Base-by-base conservation (phyloP, 2,888 invertebrate species). In the Chalcosyrphus nemorum region DNA sequence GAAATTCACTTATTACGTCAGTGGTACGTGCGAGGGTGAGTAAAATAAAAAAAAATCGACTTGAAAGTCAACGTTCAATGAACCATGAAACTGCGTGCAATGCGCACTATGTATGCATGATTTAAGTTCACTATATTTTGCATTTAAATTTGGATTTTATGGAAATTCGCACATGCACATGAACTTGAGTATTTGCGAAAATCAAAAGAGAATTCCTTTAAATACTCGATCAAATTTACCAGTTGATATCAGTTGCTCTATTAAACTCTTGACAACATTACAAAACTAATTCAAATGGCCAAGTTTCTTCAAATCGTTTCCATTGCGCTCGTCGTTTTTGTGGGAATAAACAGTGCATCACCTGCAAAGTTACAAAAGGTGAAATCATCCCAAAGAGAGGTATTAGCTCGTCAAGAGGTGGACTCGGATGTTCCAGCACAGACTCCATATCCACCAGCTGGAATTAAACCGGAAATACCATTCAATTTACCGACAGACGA, bases 361-460 rank as follows among this genome's bases (percentile, higher is more conserved):
- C 82, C 78, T 6, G 72, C 78, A 4, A 66, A 45, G 50, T 43
- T 78, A 17, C 61, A 68, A 6, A 75, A 17, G 7, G 1, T 72
- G 2, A 65, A 13, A 41, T 3, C 56, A 13, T 66, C 35, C 0
- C 77, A 74, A 11, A 56, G 47, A 2, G 78, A 57, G 0, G 13
- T 47, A 0, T 15, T 78, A 11, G 72, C 63, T n/a, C 59, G 78
- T 2, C 82, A 82, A 43, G 78, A 66, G 9, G 45, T 35, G 1
- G 24, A 21, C n/a, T 59, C 72, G 6, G 66, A 66, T 13, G 19
- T 66, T 6, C 45, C 71, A 27, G 17, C 71, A n/a, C 77, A 43
- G 6, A 82, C 82, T 4, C 72, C 78, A 21, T 82, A 82, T 41
- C 82, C 82, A 1, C 68, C 82, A 7, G 47, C 82, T 15, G 82